These are phyloP conservation scores for Phorcus lineatus DNA, from an alignment of 2,888 invertebrate species.

Conservation along the genomic window DNA sequence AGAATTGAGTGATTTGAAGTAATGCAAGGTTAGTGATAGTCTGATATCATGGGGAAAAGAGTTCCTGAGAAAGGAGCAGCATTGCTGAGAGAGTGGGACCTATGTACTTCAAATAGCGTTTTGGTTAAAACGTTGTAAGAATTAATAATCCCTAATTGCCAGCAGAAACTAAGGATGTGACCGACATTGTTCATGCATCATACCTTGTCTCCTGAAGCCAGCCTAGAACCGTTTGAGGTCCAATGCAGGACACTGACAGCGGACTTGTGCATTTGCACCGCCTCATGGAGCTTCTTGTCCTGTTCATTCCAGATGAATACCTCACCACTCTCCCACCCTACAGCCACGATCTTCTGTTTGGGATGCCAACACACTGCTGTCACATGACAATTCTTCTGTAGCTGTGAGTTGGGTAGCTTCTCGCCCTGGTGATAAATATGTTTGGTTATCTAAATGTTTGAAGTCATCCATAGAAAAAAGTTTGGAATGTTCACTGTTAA, in stretches of 20 bases:
- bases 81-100: too few relatives aligned
- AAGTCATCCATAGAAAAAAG: background rate
- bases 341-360: slow-evolving; percentile 85
- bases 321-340: slow-evolving; percentile 95
- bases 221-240: slow-evolving; percentile 88
- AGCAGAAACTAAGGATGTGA: too few relatives aligned
- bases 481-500: background rate
- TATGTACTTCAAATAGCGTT: background rate
- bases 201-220: slow-evolving; percentile 90
- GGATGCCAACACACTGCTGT: slow-evolving; percentile 88
- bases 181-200: slow-evolving; percentile 23
- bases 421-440: slow-evolving; percentile 65
- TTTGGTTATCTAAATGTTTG: background rate
- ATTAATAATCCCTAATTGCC: too few relatives aligned
- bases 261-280: slow-evolving; percentile 79
- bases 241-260: slow-evolving; percentile 79
- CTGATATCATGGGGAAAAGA: too few relatives aligned
- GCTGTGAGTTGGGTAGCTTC: slow-evolving; percentile 58
- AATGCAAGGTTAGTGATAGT: too few relatives aligned
- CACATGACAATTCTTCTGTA: slow-evolving; percentile 65
- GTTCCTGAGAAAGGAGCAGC: too few relatives aligned
- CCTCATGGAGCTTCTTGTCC: slow-evolving; percentile 75
- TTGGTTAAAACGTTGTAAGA: background rate
- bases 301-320: slow-evolving; percentile 86
- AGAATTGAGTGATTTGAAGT: too few relatives aligned